A percentile compares a stretch with the other conserved stretches of the same genome.
phyloP scores from a whole-genome alignment of 2,113 vertebrate genomes.

The Sus scrofa region T2T-Sscrofa CM000826.6:116720501-116721000 shows the following conservation, averaged over 20 bases:
- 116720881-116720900: slow-evolving; percentile 48
- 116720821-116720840: slow-evolving; percentile 10
- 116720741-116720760: neutral
- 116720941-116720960: neutral
- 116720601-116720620: neutral
- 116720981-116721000: neutral
- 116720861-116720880: neutral
- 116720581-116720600: neutral
- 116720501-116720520: slow-evolving; percentile 28
- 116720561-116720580: neutral
- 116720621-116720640: neutral
- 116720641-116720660: neutral
- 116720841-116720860: neutral
- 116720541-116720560: slow-evolving; percentile 7
- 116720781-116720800: neutral
- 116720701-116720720: slow-evolving; percentile 27
- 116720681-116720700: neutral
- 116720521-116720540: slow-evolving; percentile 35
- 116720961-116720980: neutral
- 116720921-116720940: slow-evolving; percentile 29
- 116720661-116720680: neutral
- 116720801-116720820: neutral
- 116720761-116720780: neutral
- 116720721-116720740: slow-evolving; percentile 48
- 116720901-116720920: slow-evolving; percentile 13